These are phyloP conservation scores for Elegia similella DNA, from an alignment of 2,888 invertebrate species.

Conservation along the genomic window DNA sequence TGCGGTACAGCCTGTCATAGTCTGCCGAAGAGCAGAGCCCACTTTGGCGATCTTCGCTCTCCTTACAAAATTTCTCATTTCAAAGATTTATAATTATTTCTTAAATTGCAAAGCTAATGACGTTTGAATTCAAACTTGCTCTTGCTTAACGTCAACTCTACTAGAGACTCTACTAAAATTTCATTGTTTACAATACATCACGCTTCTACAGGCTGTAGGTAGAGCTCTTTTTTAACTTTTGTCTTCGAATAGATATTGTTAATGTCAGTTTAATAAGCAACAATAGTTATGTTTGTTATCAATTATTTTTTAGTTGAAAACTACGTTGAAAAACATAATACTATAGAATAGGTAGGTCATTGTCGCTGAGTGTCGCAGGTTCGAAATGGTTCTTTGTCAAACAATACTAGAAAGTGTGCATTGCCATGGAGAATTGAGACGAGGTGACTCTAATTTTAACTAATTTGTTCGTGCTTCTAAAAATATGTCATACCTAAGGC, in stretches of 20 bases:
- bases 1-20: background rate
- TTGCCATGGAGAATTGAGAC: background rate
- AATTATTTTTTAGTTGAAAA: too few species aligned
- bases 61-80: background rate
- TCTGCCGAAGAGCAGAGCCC: background rate
- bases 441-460: background rate
- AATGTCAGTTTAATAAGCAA: too few species aligned
- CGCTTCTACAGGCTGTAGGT: background rate
- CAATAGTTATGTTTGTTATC: background rate
- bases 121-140: background rate
- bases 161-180: background rate
- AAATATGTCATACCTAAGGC: background rate
- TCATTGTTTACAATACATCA: background rate
- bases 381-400: slow-evolving; percentile 2
- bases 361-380: background rate
- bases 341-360: too few species aligned
- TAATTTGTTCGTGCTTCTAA: background rate
- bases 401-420: slow-evolving; percentile 6
- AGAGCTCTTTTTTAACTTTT: too few species aligned
- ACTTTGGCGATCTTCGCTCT: background rate
- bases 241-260: too few species aligned
- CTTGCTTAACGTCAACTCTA: background rate
- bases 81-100: slow-evolving; percentile 1
- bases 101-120: slow-evolving; percentile 5
- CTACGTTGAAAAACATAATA: too few species aligned